Evolutionary conservation across 2,113 vertebrate genomes (phyloP).

Genomic region (Rhineura floridana): DNA sequence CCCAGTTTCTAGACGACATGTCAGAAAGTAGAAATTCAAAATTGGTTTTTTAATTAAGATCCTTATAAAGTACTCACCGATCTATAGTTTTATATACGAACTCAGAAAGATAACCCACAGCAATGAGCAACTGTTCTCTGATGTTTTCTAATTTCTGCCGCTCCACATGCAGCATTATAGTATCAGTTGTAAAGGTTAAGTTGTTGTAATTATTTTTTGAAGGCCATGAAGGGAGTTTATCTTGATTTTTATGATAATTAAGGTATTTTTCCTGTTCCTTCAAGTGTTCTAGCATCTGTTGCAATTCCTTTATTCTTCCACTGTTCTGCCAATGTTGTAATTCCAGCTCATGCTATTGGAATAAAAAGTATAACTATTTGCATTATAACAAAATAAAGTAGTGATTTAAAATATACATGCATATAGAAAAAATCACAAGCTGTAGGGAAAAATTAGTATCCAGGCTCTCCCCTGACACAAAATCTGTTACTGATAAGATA

Average conservation of each 20-base stretch:
- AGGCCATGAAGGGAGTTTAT: neutral
- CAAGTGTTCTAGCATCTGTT: conserved; percentile 77
- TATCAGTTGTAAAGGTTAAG: conserved; percentile 8
- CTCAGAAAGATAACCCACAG: conserved; percentile 64
- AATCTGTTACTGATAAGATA: neutral
- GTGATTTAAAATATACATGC: neutral
- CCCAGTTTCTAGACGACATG: neutral
- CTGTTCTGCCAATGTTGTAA: conserved; percentile 80
- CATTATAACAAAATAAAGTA: neutral
- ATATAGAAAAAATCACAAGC: neutral
- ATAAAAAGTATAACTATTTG: neutral
- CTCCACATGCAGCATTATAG: conserved; percentile 35
- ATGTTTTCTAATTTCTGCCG: conserved; percentile 72
- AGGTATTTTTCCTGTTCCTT: conserved; percentile 72
- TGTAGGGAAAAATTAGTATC: neutral
- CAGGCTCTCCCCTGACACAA: neutral
- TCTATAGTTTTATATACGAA: conserved; percentile 62
- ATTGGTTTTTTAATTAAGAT: neutral
- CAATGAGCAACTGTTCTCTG: conserved; percentile 75
- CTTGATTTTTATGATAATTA: conserved; percentile 42
- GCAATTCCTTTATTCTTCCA: conserved; percentile 84
- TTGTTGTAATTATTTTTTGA: conserved; percentile 21
- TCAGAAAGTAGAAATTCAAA: neutral
- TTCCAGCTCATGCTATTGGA: conserved; percentile 81
- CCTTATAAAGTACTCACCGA: conserved; percentile 63